These are phyloP conservation scores for Agrypnia vestita DNA, from an alignment of 1,140 invertebrate species.

Conservation along the genomic window DNA sequence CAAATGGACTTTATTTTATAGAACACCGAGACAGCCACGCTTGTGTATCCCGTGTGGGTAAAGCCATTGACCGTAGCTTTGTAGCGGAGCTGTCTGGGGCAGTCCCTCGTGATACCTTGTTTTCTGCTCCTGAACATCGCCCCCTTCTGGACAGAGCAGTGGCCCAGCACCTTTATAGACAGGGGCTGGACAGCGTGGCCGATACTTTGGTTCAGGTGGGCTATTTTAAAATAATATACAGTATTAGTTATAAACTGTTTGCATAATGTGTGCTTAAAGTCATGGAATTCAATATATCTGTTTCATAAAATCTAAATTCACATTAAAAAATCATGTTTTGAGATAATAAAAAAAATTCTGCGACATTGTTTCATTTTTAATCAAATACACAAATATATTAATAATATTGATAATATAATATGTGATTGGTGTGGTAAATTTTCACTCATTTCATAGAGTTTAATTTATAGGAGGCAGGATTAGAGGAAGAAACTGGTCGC, in stretches of 20 bases:
- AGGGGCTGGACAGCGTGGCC: conserved; percentile 93
- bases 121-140: conserved; percentile 85
- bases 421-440: no score
- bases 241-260: not conserved
- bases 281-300: no score
- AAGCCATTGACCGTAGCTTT: conserved; percentile 96
- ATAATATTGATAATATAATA: no score
- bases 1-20: conserved; percentile 54
- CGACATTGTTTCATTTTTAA: no score
- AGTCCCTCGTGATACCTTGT: conserved; percentile 91
- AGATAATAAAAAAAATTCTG: no score
- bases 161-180: conserved; percentile 95
- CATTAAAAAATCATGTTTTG: no score
- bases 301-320: no score
- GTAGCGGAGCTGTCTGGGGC: conserved; percentile 91
- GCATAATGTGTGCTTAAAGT: no score
- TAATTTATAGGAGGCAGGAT: conserved; percentile 51
- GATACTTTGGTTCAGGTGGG: conserved; percentile 82
- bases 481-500: conserved; percentile 64
- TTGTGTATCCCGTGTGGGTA: conserved; percentile 96
- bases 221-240: no score
- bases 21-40: conserved; percentile 84
- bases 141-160: conserved; percentile 95
- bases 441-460: not conserved
- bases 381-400: no score